Evolutionary conservation across 1,140 invertebrate species (phyloP).

Genomic region (Nymphalis io): DNA sequence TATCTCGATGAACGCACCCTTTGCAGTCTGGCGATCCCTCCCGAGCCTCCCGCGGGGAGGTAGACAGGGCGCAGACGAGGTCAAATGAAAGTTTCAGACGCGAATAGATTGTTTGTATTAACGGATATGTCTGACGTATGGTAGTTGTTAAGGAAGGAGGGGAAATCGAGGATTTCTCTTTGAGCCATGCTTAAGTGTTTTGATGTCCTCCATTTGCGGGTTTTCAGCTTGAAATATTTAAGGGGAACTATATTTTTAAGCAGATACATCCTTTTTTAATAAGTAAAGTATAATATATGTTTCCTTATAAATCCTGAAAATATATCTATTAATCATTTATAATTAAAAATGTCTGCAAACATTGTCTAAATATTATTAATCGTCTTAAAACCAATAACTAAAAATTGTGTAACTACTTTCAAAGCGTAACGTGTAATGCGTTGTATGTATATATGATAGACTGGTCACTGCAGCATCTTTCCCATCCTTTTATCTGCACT

Average conservation of each 20-base stretch:
- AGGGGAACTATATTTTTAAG: background rate
- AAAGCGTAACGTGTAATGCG: too few relatives aligned
- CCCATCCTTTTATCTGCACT: conserved; percentile 35
- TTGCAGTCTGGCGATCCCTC: conserved; percentile 38
- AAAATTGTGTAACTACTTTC: background rate
- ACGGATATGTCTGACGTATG: conserved; percentile 47
- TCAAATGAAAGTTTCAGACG: conserved; percentile 67
- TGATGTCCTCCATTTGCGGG: conserved; percentile 11
- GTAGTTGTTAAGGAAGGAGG: conserved; percentile 29
- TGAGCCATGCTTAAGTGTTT: conserved; percentile 34
- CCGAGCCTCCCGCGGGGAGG: conserved; percentile 36
- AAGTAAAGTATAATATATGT: background rate
- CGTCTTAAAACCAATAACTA: background rate
- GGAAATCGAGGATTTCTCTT: conserved; percentile 37
- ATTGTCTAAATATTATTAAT: background rate
- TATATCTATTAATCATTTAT: background rate
- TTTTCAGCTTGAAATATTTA: conserved; percentile 16
- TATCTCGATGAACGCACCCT: conserved; percentile 37
- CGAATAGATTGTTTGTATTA: conserved; percentile 48
- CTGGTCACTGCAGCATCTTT: conserved; percentile 32
- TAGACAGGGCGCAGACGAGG: conserved; percentile 51
- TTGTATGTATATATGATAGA: conserved; percentile 1
- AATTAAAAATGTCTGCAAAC: background rate
- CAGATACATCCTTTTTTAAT: background rate
- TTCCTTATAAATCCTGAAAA: background rate